Conservation (phyloP, 2,888 invertebrate species). For the Parnassius apollo region DNA sequence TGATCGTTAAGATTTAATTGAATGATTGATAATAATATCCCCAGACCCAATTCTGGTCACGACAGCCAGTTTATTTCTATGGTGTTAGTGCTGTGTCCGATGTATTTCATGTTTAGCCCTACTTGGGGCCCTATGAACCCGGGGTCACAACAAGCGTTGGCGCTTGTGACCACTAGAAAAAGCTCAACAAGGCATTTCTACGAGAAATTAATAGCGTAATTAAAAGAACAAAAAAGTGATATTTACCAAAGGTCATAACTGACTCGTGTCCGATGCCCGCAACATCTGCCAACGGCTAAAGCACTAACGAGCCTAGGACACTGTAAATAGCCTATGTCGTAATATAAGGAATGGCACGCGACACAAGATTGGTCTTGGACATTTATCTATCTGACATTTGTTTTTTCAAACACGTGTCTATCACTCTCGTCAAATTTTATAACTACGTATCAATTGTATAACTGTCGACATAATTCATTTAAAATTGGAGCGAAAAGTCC, state of each 20-base stretch:
- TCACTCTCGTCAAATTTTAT: constrained; percentile 3
- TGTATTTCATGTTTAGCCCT: too few relatives aligned
- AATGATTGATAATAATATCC: too few relatives aligned
- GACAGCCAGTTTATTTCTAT: too few relatives aligned
- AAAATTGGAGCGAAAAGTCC: constrained; percentile 42
- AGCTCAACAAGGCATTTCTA: too few relatives aligned
- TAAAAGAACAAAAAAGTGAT: not conserved
- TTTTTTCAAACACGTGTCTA: constrained; percentile 9
- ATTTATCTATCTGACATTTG: constrained; percentile 1
- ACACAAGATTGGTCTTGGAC: not conserved
- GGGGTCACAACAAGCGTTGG: too few relatives aligned
- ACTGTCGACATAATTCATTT: constrained; percentile 35
- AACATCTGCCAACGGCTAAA: constrained; percentile 55
- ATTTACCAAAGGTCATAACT: constrained; percentile 16
- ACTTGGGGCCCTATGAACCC: too few relatives aligned
- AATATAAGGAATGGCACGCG: constrained; percentile 13
- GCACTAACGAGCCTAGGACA: constrained; percentile 19
- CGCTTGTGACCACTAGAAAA: too few relatives aligned
- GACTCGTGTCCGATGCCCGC: constrained; percentile 31
- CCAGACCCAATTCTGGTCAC: too few relatives aligned
- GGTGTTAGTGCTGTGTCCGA: too few relatives aligned
- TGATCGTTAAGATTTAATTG: too few relatives aligned
- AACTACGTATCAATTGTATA: constrained; percentile 5
- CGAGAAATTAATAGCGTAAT: not conserved
- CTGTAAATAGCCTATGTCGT: constrained; percentile 5